Base-by-base conservation (phyloP, 23 tunicate species). In the Halocynthia aurantium region DNA sequence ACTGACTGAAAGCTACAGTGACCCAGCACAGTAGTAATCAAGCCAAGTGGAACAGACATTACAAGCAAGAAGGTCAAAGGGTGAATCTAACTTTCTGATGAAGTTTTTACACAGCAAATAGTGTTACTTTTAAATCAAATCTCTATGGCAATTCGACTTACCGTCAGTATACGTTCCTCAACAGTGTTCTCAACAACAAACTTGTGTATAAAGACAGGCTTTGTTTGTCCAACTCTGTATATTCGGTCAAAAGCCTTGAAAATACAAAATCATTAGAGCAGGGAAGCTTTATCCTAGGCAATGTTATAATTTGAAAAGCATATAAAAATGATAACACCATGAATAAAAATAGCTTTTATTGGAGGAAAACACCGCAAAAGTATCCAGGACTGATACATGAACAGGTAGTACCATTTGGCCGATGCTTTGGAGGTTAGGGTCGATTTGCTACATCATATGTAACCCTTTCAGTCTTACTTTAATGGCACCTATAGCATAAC, bases 181-280 rank as follows among this genome's bases (percentile, higher is more conserved):
- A 92, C 92, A 0, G 92, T 86, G 8, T 82, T 74, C 50, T 78
- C 75, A 51, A 92, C 82, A 52, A 92, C 80, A 82, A 92, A 82
- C 65, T 86, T 86, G 78, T 92, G 98, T 70, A 92, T 81, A 61
- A 82, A 92, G 55, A 92, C 98, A 49, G 89, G 84, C 67, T 92
- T 92, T 55, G 67, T 82, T 78, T 92, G 98, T 0, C 98, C 98
- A 75, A 92, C 98, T 22, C 98, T 77, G 80, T 92, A 92, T 6
- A 92, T 86, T 18, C 98, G 77, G 63, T 92, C 98, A 75, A 82
- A 92, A 58, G 98, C 98, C 98, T 92, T 53, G 52, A 51, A 50
- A 52, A 58, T 58, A 58, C 17, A 58, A 13, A n/a, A 1, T 2
- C 63, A 58, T 58, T 15, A n/a, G 15, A 13, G 63, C 17, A 58